Conservation (phyloP, 2,797 vertebrate genomes). For the Euphonia xanthogaster region DNA sequence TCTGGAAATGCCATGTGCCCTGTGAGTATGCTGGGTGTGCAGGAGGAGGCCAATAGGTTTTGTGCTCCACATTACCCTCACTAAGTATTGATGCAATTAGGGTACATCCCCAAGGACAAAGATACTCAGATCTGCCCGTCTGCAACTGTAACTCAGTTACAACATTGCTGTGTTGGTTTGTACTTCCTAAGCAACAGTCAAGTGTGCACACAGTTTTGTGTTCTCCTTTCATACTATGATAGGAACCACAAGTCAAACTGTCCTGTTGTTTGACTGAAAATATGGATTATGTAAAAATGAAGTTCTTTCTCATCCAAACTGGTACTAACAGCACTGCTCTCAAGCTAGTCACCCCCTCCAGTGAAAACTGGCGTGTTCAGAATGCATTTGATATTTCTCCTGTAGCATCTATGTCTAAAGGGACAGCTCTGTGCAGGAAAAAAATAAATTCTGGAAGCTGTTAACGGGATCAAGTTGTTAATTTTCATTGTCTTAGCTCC, state of each 20-base stretch:
- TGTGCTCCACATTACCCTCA: not conserved
- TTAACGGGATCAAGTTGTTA: not conserved
- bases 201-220: not conserved
- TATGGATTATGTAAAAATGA: not conserved
- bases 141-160: not conserved
- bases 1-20: not conserved
- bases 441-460: not conserved
- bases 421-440: not conserved
- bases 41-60: not conserved
- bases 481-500: not conserved
- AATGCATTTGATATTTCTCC: not conserved
- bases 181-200: not conserved
- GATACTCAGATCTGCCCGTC: not conserved
- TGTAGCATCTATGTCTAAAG: not conserved
- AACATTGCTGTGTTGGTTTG: not conserved
- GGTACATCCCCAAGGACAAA: not conserved
- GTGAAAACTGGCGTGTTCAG: not conserved
- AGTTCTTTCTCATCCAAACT: not conserved
- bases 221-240: not conserved
- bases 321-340: not conserved
- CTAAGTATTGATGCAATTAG: not conserved
- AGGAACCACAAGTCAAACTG: not conserved
- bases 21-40: not conserved
- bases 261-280: not conserved
- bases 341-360: not conserved